Evolutionary conservation across 1,140 invertebrate genomes (phyloP).

Genomic region (Zaprionus gabonicus): DNA sequence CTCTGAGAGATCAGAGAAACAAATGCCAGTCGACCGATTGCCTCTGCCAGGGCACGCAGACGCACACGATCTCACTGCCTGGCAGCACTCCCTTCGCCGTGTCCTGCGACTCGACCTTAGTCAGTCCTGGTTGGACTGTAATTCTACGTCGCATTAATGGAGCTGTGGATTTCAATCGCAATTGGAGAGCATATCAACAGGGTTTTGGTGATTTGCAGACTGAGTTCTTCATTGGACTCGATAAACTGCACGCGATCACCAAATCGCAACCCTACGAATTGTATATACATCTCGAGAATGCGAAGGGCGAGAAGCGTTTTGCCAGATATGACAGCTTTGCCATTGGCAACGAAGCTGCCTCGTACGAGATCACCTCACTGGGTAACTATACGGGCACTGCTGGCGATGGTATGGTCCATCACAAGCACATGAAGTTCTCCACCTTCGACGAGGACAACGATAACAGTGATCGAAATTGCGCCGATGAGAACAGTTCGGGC

Average conservation of each 20-base stretch:
- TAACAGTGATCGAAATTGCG: constrained; percentile 88
- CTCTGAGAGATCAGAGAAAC: background rate
- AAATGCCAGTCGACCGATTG: constrained; percentile 33
- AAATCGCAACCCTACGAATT: constrained; percentile 33
- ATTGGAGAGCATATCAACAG: constrained; percentile 38
- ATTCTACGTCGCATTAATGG: constrained; percentile 35
- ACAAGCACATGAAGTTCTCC: constrained; percentile 89
- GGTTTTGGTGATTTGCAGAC: constrained; percentile 35
- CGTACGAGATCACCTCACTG: constrained; percentile 87
- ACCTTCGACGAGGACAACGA: constrained; percentile 90
- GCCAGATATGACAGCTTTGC: constrained; percentile 27
- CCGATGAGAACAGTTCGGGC: constrained; percentile 86
- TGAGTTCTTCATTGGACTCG: constrained; percentile 42
- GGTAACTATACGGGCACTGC: constrained; percentile 88
- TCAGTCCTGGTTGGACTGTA: constrained; percentile 28
- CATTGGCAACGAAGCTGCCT: constrained; percentile 85
- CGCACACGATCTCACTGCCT: constrained; percentile 22
- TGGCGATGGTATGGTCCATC: constrained; percentile 88
- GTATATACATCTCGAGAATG: constrained; percentile 35
- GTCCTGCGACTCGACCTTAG: constrained; percentile 29
- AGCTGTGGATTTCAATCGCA: constrained; percentile 20
- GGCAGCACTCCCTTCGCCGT: constrained; percentile 27
- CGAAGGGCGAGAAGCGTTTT: constrained; percentile 24
- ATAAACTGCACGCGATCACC: constrained; percentile 39
- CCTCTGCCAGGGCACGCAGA: constrained; percentile 25